phyloP scores from a whole-genome alignment of 23 tunicate species.

The Corella eumyota region DNA sequence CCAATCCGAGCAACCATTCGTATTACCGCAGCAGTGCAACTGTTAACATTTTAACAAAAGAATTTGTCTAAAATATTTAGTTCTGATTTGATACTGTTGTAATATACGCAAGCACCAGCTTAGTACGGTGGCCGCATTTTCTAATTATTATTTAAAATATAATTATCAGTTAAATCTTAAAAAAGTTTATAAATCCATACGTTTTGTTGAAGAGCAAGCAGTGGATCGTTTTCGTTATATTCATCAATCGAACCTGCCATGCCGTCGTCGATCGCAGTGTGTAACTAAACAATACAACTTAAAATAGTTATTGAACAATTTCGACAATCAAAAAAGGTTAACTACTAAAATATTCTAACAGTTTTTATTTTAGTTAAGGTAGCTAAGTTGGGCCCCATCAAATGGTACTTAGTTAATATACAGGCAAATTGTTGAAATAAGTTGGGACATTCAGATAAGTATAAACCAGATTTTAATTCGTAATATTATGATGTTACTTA shows the following conservation, averaged over 20 bases:
- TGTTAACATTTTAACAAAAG: constrained; percentile 1
- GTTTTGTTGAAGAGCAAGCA: constrained; percentile 7
- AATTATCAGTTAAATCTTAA: neutral
- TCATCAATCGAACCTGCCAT: neutral
- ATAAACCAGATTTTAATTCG: too few species aligned
- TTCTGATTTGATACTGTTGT: too few species aligned
- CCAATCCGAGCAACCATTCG: constrained; percentile 23
- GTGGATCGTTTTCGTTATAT: neutral
- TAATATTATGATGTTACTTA: constrained; percentile 9
- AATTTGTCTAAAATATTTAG: neutral
- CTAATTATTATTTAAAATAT: neutral
- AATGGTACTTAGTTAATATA: too few species aligned
- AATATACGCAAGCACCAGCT: too few species aligned
- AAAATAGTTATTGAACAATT: neutral
- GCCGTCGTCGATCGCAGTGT: constrained; percentile 6
- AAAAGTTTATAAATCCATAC: neutral
- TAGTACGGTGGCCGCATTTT: too few species aligned
- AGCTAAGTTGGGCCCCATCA: too few species aligned
- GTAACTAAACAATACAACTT: neutral
- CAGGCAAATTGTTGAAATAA: too few species aligned
- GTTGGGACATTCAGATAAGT: too few species aligned
- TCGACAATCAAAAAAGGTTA: neutral
- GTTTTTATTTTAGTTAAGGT: too few species aligned
- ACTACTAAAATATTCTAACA: too few species aligned
- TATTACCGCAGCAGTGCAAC: constrained; percentile 28